Conservation (phyloP, 1,140 invertebrate genomes). For the Chrysoperla carnea region DNA sequence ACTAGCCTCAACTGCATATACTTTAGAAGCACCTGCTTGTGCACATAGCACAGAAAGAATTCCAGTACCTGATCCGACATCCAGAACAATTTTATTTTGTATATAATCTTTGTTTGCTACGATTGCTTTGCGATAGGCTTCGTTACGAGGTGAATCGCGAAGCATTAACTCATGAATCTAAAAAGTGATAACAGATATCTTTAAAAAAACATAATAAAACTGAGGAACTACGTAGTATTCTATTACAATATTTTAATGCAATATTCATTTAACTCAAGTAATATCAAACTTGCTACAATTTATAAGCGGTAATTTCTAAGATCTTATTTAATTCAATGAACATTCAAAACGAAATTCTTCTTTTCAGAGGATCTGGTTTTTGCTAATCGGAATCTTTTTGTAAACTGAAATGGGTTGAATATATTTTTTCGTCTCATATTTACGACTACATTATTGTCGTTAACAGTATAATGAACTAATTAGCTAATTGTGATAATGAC, state of each 20-base stretch:
- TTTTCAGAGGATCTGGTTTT: no score
- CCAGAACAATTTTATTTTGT: slow-evolving; percentile 66
- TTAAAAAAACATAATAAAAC: background rate
- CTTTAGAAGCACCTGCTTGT: slow-evolving; percentile 79
- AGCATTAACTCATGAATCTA: slow-evolving; percentile 66
- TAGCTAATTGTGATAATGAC: no score
- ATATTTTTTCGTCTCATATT: no score
- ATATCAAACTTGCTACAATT: background rate
- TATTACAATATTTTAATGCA: background rate
- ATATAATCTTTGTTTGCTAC: slow-evolving; percentile 45
- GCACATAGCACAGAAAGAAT: slow-evolving; percentile 95
- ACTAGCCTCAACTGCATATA: slow-evolving; percentile 87
- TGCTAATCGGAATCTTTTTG: no score
- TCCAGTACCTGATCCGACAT: slow-evolving; percentile 93
- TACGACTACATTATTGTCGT: no score
- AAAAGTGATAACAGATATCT: slow-evolving; percentile 5
- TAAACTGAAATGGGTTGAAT: no score
- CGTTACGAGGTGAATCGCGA: slow-evolving; percentile 60
- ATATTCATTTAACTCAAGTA: background rate
- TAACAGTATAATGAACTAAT: no score
- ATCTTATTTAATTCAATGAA: background rate
- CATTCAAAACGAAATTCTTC: no score
- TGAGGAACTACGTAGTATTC: background rate
- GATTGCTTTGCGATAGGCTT: slow-evolving; percentile 70
- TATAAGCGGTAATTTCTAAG: background rate